Evolutionary conservation across 2,797 vertebrate species (phyloP), one percentile per base, ranked within the genome.

Genomic region (Meda fulgida): DNA sequence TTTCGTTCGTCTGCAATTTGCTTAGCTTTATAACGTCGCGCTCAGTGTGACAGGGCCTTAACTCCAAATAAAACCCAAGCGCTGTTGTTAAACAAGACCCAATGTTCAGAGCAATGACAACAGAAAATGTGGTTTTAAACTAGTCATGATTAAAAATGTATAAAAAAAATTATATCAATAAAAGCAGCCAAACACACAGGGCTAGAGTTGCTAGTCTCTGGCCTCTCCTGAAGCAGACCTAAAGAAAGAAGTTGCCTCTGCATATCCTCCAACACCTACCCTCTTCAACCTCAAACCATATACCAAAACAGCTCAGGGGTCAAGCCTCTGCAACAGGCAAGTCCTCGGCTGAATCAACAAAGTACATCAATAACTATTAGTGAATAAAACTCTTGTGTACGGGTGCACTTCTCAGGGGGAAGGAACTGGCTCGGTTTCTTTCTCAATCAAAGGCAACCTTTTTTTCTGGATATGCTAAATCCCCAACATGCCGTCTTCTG

Each of bases 331-430:
- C 92, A 92, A 93, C 91, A 91, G 89, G 87, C 34, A 80, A 65
- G 80, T 48, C 70, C 89, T 91, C 60, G 36, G 75, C 94, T 92
- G 87, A 93, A 93, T 94, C 92, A 96, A 96, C 94, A 95, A 21
- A 88, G 89, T 86, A 90, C 93, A 95, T 92, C 91, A 94, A 94
- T 92, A 94, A 92, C 89, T 92, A 90, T 90, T 81, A 90, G 91
- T 96, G 95, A 96, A 96, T 95, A 91, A 92, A 92, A 94, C 92
- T 93, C 93, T 95, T 96, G 95, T 96, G 90, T 87, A 89, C 63
- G 79, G 66, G 78, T 89, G 86, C 90, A 40, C 88, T 86, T 88
- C 90, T 66, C 85, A 89, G 93, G 90, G 89, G 81, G 86, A 91
- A 90, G 88, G 85, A 92, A 88, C 90, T 89, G 89, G 89, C 92